These are phyloP conservation scores for Dynastes hyllus DNA, from an alignment of 2,888 invertebrate genomes.

Conservation along the genomic window DNA sequence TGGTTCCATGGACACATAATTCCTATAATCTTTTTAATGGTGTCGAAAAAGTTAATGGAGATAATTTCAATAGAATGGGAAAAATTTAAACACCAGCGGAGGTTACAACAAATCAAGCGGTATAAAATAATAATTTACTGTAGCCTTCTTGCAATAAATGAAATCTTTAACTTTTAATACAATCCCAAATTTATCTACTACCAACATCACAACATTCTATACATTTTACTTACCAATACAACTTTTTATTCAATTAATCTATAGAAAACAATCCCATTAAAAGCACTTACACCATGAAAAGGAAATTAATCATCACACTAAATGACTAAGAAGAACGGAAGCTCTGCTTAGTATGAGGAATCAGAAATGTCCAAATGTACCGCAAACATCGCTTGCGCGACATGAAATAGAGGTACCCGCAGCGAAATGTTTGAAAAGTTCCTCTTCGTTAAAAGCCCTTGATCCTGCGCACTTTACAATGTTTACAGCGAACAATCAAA, in stretches of 20 bases:
- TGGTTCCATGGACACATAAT: too few species aligned
- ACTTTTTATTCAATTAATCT: not conserved
- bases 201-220: not conserved
- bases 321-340: not conserved
- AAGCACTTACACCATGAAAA: slow-evolving; percentile 16
- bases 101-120: too few species aligned
- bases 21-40: too few species aligned
- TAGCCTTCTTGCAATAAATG: too few species aligned
- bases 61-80: too few species aligned
- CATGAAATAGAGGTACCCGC: not conserved
- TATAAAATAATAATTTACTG: too few species aligned
- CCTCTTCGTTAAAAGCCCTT: not conserved
- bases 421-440: slow-evolving; percentile 17
- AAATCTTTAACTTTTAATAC: too few species aligned
- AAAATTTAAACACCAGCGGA: too few species aligned
- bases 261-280: not conserved
- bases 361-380: not conserved
- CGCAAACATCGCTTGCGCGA: not conserved
- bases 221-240: not conserved
- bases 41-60: too few species aligned
- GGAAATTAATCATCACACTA: not conserved
- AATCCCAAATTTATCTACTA: too few species aligned
- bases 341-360: not conserved
- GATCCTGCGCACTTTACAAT: slow-evolving; percentile 30
- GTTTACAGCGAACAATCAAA: slow-evolving; percentile 27